Conservation (phyloP, 2,113 vertebrate species). For the Pavo muticus region DNA sequence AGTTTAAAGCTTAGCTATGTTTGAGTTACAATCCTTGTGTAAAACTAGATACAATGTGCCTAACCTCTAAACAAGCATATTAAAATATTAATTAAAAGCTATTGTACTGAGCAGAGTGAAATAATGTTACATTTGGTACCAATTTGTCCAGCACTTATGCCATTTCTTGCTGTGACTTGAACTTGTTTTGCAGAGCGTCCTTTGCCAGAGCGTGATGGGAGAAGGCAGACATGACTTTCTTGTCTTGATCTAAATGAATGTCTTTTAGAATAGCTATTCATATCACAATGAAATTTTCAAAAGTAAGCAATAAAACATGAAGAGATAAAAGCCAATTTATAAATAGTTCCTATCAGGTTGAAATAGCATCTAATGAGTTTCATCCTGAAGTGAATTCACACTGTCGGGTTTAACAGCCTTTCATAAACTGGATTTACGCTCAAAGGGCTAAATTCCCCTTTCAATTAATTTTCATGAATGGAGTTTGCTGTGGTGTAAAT, state of each 20-base stretch:
- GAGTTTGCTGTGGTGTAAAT: slow-evolving; percentile 8
- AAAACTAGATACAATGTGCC: background rate
- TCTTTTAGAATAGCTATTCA: background rate
- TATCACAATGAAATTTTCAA: background rate
- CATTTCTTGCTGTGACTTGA: background rate
- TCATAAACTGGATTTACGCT: slow-evolving; percentile 38
- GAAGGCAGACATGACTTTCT: background rate
- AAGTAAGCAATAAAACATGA: slow-evolving; percentile 19
- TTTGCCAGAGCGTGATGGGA: background rate
- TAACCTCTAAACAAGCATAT: background rate
- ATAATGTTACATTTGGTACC: background rate
- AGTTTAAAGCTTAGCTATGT: background rate
- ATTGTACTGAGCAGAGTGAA: background rate
- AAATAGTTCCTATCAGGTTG: background rate
- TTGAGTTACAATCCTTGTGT: background rate
- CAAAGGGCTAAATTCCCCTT: slow-evolving; percentile 13
- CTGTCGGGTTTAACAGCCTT: slow-evolving; percentile 24
- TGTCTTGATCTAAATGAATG: background rate
- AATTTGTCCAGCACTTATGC: background rate
- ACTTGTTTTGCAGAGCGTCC: background rate
- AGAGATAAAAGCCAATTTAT: slow-evolving; percentile 4
- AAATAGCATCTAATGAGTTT: slow-evolving; percentile 39
- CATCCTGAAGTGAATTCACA: slow-evolving; percentile 31
- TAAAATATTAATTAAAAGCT: background rate
- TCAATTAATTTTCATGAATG: slow-evolving; percentile 46